Conservation (phyloP, 2,888 invertebrate genomes). For the Melolontha melolontha region DNA sequence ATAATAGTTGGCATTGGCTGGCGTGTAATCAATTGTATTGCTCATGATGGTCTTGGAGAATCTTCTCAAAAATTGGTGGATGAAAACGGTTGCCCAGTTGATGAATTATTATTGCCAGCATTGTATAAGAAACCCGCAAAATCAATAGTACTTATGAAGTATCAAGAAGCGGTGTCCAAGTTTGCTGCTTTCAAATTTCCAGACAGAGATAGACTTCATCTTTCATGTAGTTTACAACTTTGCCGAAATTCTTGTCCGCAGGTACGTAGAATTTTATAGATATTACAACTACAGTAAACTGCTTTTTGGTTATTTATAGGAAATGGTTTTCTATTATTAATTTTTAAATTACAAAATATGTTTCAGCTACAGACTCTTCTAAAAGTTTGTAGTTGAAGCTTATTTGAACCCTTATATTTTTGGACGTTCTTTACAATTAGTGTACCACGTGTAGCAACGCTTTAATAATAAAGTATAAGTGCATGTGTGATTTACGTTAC, state of each 20-base stretch:
- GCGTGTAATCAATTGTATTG: slow-evolving; percentile 80
- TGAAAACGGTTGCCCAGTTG: slow-evolving; percentile 80
- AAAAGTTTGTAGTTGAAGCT: no score
- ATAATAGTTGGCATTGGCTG: slow-evolving; percentile 76
- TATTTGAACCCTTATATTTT: no score
- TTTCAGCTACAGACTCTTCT: no score
- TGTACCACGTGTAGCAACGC: no score
- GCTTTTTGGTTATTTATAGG: no score
- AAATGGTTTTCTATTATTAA: no score
- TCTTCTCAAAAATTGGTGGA: slow-evolving; percentile 80
- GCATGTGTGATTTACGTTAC: no score
- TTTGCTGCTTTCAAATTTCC: slow-evolving; percentile 89
- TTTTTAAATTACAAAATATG: no score
- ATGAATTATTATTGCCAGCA: slow-evolving; percentile 73
- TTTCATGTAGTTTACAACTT: slow-evolving; percentile 82
- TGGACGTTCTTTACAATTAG: no score
- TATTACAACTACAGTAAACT: no score
- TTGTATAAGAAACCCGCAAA: slow-evolving; percentile 64
- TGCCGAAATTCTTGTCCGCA: slow-evolving; percentile 78
- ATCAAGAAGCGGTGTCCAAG: slow-evolving; percentile 68
- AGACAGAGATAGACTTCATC: slow-evolving; percentile 80
- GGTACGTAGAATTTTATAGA: no score
- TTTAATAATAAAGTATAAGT: no score
- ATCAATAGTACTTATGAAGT: slow-evolving; percentile 61
- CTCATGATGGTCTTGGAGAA: slow-evolving; percentile 83